These are phyloP conservation scores for Nibea albiflora DNA, from an alignment of 2,113 vertebrate genomes.

Conservation along the genomic window DNA sequence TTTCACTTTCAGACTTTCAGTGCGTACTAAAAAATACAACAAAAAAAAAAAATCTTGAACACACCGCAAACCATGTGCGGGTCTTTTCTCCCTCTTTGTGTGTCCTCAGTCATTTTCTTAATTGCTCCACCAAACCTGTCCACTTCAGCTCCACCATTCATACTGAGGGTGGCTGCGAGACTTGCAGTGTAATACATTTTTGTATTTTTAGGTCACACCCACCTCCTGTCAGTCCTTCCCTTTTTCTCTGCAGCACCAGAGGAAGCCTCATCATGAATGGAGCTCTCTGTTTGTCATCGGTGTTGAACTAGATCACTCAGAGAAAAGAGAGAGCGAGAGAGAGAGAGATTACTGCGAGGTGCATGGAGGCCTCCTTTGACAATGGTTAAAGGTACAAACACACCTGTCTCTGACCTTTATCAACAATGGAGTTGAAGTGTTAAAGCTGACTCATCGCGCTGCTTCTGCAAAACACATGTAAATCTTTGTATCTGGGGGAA, in stretches of 20 bases:
- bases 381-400: background rate
- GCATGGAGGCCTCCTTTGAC: background rate
- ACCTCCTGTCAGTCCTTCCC: slow-evolving; percentile 53
- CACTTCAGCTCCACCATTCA: slow-evolving; percentile 66
- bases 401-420: background rate
- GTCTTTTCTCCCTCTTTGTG: background rate
- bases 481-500: no score
- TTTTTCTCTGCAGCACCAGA: slow-evolving; percentile 7
- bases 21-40: background rate
- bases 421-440: slow-evolving; percentile 10
- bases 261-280: slow-evolving; percentile 55
- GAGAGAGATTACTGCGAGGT: background rate
- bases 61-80: background rate
- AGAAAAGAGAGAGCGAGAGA: background rate
- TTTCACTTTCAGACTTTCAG: slow-evolving; percentile 50
- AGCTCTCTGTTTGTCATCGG: slow-evolving; percentile 19
- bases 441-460: background rate
- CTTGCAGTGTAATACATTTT: slow-evolving; percentile 52
- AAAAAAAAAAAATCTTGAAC: slow-evolving; percentile 14
- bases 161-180: slow-evolving; percentile 43
- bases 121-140: slow-evolving; percentile 3
- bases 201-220: slow-evolving; percentile 72
- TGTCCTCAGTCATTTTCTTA: slow-evolving; percentile 18
- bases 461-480: background rate
- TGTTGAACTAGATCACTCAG: background rate